Base-by-base conservation (phyloP, 2,113 vertebrate species). In the Herpailurus yagouaroundi region DNA sequence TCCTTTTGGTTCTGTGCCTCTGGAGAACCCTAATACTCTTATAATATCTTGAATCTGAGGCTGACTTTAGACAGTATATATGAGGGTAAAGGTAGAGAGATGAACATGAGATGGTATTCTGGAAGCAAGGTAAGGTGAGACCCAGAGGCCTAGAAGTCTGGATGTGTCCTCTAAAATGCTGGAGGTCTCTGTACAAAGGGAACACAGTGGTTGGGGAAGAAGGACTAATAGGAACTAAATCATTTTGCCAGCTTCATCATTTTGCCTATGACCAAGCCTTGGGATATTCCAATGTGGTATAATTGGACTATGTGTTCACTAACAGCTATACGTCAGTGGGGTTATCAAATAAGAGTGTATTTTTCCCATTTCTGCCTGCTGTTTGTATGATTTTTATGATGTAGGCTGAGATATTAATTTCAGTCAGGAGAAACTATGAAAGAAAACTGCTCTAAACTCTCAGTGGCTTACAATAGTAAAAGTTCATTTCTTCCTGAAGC, bases 371-470 rank as follows among this genome's bases (percentile, higher is more conserved):
- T 77, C 38, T 69, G 29, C 19, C 55, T 85, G 7, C 18, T 77
- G 31, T 31, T 83, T 31, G 9, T 36, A 71, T 60, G 33, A 57
- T 87, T 64, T 77, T 94, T 86, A 69, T 94, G 29, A 55, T 23
- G 69, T 82, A 45, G 29, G 2, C 38, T 92, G 31, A 38, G 2
- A 63, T 45, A 27, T 60, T 92, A 36, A 27, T 83, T 91, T 92
- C 63, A 88, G 31, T 90, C 27, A 94, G 69, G 25, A 83, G 73
- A 36, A 84, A 84, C 6, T 64, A 7, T 68, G 52, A 36, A 77
- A 89, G 74, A 21, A 92, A 82, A 82, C 23, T 93, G 81, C 19
- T 82, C 7, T 33, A 69, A 97, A 90, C 63, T 80, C 41, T 87
- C 74, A n/a, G 1, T 45, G 60, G 73, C 33, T 31, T 94, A 41